phyloP scores from a whole-genome alignment of 2,797 vertebrate species.

The Morelia viridis region DNA sequence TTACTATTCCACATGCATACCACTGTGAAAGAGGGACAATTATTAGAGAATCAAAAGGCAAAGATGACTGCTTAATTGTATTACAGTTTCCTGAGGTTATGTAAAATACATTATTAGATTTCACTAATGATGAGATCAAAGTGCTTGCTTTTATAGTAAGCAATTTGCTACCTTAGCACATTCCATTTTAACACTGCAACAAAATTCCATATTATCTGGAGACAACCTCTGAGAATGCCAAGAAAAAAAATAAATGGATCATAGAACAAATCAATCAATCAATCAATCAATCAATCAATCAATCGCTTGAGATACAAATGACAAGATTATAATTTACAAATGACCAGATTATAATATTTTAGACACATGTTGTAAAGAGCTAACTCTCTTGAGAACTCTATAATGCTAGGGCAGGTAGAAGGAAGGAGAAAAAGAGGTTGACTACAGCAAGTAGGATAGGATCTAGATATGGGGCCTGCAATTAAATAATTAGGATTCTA shows the following conservation, averaged over 20 bases:
- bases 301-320: neutral
- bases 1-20: neutral
- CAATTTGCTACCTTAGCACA: constrained; percentile 36
- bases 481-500: neutral
- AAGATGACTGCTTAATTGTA: constrained; percentile 56
- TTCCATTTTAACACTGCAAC: constrained; percentile 45
- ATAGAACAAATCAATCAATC: neutral
- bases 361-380: neutral
- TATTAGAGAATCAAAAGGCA: constrained; percentile 58
- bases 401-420: neutral
- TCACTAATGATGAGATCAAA: constrained; percentile 44
- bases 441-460: neutral
- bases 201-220: constrained; percentile 3
- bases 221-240: neutral
- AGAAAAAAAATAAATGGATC: neutral
- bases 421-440: neutral
- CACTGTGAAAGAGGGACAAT: constrained; percentile 36
- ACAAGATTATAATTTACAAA: no score
- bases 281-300: neutral
- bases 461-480: neutral
- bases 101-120: constrained; percentile 42
- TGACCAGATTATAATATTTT: neutral
- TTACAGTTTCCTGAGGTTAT: constrained; percentile 57
- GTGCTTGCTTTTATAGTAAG: constrained; percentile 25
- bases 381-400: neutral